Base-by-base conservation (phyloP, 1,140 invertebrate genomes). In the Phymastichus coffea region DNA sequence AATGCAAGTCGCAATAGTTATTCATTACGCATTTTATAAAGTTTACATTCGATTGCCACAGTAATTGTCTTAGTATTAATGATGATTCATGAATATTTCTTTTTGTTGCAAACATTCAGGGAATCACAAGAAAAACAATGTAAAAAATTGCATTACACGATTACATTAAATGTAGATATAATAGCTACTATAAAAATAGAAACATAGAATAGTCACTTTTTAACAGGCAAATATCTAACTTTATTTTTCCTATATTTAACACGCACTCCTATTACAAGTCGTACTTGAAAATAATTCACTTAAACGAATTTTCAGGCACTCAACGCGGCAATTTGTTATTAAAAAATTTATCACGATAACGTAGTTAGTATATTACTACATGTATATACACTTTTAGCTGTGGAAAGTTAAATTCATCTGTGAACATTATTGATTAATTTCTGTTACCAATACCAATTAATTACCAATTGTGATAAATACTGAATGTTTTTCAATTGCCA, bases 121-220 rank as follows among this genome's bases (percentile, higher is more conserved):
- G 44, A 48, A 57, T 57, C 35, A 51, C 48, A 44, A 46, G 53
- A 44, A 63, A 60, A 56, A 64, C 40, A 61, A 52, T 53, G 30
- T 33, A 53, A 38, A 54, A 61, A 64, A 61, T 63, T 59, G 63
- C 56, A 68, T 63, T 67, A 68, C 49, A 67, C 63, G 59, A 66
- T 65, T 63, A 66, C 63, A 65, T 70, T 67, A 61, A 70, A 69
- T 70, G 51, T 68, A 71, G 65, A 72, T 70, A 73, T 74, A 71
- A 68, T n/a, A n/a, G n/a, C 64, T 67, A 70, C 72, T 68, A 69
- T 72, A 65, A 73, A 61, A 74, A 73, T 72, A 71, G 70, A 73
- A 74, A 77, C 69, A 70, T 72, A 73, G 68, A 74, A 73, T 71
- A 77, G 66, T 71, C 65, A 70, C 53, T 67, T 71, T 75, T 74